A percentile compares a stretch with the other conserved stretches of the same genome.
phyloP scores from a whole-genome alignment of 2,113 vertebrate genomes.

The Aleadryas rufinucha region DNA sequence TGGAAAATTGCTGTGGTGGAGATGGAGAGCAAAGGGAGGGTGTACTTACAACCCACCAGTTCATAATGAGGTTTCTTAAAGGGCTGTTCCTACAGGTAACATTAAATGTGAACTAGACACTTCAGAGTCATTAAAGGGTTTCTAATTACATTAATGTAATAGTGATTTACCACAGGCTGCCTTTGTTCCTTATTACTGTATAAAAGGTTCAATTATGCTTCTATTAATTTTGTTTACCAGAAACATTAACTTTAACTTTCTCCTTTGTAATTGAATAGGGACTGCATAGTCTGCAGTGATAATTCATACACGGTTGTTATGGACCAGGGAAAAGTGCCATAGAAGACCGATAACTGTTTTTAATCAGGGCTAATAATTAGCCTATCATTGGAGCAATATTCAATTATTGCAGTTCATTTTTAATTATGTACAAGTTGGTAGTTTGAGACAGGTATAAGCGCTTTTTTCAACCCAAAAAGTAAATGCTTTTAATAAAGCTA shows the following conservation, averaged over 20 bases:
- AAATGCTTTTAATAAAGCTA: slow-evolving; percentile 61
- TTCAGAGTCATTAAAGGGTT: slow-evolving; percentile 81
- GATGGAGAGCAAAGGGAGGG: slow-evolving; percentile 46
- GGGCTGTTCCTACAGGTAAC: slow-evolving; percentile 81
- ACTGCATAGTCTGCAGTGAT: slow-evolving; percentile 65
- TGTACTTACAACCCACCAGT: slow-evolving; percentile 39
- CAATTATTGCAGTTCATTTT: slow-evolving; percentile 65
- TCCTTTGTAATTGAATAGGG: slow-evolving; percentile 68
- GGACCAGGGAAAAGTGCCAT: slow-evolving; percentile 89
- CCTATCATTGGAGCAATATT: slow-evolving; percentile 71
- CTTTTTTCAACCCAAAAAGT: slow-evolving; percentile 49
- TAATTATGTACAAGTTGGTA: slow-evolving; percentile 57
- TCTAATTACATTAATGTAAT: slow-evolving; percentile 71
- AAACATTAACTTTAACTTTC: slow-evolving; percentile 58
- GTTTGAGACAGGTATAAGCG: slow-evolving; percentile 27
- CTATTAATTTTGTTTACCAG: slow-evolving; percentile 73
- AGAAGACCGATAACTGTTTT: slow-evolving; percentile 90
- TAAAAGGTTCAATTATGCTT: slow-evolving; percentile 64
- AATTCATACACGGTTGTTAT: slow-evolving; percentile 73
- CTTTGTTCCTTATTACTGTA: slow-evolving; percentile 80
- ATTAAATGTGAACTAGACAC: slow-evolving; percentile 74
- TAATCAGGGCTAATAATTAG: slow-evolving; percentile 69
- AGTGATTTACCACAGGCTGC: slow-evolving; percentile 84
- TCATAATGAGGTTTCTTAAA: slow-evolving; percentile 65
- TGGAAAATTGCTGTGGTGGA: slow-evolving; percentile 56